Evolutionary conservation across 2,797 vertebrate genomes (phyloP), one percentile per base, ranked within the genome.

Genomic region (Anguilla anguilla): DNA sequence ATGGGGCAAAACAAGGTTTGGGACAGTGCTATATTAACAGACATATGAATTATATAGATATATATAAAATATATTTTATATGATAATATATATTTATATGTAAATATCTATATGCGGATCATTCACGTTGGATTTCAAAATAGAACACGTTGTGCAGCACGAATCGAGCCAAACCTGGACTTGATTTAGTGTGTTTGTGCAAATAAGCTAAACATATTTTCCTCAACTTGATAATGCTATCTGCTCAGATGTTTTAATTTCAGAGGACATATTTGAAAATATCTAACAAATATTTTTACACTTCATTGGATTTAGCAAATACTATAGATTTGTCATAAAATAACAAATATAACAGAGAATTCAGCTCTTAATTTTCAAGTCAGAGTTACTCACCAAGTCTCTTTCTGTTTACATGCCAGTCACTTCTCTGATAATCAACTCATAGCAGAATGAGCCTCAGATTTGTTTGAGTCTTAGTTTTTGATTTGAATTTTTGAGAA

Each of bases 161-260:
- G 81, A 85, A 67, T 31, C 35, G 61, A 85, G 87, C 87, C 72
- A 85, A 85, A 85, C 49, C 59, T 79, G 55, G 61, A 69, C 83
- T 88, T 69, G 77, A 64, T 64, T 83, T 22, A 6, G 10, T 79
- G 85, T 13, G 17, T 88, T 39, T 55, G 31, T 55, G 49, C 83
- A 85, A 79, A 85, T 49, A 49, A 61, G 74, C 39, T 55, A n/a
- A 77, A 88, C 51, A 81, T 88, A 85, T 88, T 88, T 88, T 85
- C 84, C 46, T 85, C 84, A 85, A 81, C 43, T 84, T 85, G 69
- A 69, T 31, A 35, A 64, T 67, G 61, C 43, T 86, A 81, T 86
- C 74, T 83, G 59, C 51, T 53, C 46, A 86, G 61, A 86, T 55
- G 84, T 85, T 87, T 82, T 69, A 55, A 86, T 88, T 88, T 88